A percentile compares a stretch with the other conserved stretches of the same genome.
Conservation (phyloP, 1,140 invertebrate species). For the Pogonomyrmex barbatus region DNA sequence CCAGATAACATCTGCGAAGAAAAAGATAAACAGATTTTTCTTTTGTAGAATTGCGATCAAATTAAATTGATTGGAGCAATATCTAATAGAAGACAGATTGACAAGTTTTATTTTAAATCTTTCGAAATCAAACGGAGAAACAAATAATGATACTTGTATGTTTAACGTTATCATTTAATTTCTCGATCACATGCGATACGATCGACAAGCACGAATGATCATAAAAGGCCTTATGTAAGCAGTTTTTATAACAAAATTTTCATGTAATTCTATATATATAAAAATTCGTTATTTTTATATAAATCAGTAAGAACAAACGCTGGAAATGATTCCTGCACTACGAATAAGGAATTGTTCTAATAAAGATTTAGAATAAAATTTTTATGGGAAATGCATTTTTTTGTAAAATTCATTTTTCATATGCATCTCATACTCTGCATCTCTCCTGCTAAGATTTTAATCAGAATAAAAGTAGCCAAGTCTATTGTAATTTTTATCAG, state of each 20-base stretch:
- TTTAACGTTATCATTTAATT: conserved; percentile 24
- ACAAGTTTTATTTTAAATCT: not conserved
- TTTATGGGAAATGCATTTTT: conserved; percentile 20
- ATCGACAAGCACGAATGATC: conserved; percentile 68
- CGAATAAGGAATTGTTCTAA: conserved; percentile 48
- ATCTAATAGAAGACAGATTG: not conserved
- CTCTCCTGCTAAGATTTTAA: not conserved
- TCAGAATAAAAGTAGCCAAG: conserved; percentile 17
- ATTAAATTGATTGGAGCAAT: not conserved
- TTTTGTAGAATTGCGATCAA: not conserved
- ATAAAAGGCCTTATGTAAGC: conserved; percentile 66
- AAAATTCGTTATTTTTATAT: conserved; percentile 57
- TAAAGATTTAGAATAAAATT: conserved; percentile 26
- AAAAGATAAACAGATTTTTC: conserved; percentile 26
- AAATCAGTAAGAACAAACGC: conserved; percentile 8
- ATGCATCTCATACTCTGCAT: not conserved
- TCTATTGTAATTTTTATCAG: conserved; percentile 37
- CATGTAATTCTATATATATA: conserved; percentile 54
- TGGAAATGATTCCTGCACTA: conserved; percentile 32
- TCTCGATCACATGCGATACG: conserved; percentile 14
- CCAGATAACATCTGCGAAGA: conserved; percentile 89
- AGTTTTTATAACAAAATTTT: conserved; percentile 58
- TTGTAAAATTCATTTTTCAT: conserved; percentile 37
- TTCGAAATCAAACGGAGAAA: not conserved
- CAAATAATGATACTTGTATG: not conserved